phyloP scores from a whole-genome alignment of 2,888 invertebrate species.

The Gastracanthus pulcherrimus region DNA sequence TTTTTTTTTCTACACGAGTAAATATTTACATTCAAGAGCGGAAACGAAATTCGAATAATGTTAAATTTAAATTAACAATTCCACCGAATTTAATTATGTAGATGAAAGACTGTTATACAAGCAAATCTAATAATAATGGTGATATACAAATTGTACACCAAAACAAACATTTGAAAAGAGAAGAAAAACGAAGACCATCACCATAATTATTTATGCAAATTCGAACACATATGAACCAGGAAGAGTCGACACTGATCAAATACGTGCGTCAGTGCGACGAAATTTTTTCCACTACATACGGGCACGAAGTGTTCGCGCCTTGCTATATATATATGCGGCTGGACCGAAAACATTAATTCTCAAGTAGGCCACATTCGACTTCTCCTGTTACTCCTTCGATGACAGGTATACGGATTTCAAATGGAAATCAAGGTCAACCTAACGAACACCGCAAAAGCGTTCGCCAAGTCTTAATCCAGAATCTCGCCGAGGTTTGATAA shows the following conservation, averaged over 20 bases:
- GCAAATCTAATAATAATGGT: no score
- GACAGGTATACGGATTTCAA: background rate
- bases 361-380: slow-evolving; percentile 28
- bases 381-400: background rate
- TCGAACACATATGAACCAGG: slow-evolving; percentile 31
- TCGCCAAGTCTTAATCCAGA: no score
- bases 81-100: no score
- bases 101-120: no score
- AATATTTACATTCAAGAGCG: background rate
- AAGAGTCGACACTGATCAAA: slow-evolving; percentile 22
- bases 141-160: no score
- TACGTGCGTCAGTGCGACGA: slow-evolving; percentile 27
- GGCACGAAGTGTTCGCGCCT: slow-evolving; percentile 18
- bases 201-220: slow-evolving; percentile 24
- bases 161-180: background rate
- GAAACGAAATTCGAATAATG: background rate
- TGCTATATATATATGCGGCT: background rate
- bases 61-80: no score
- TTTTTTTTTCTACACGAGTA: background rate
- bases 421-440: slow-evolving; percentile 4
- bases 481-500: no score
- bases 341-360: slow-evolving; percentile 35
- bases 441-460: background rate
- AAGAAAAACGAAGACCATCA: background rate
- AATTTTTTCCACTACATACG: slow-evolving; percentile 17